Conservation (phyloP, 2,888 invertebrate species). For the Dasypolia templi region DNA sequence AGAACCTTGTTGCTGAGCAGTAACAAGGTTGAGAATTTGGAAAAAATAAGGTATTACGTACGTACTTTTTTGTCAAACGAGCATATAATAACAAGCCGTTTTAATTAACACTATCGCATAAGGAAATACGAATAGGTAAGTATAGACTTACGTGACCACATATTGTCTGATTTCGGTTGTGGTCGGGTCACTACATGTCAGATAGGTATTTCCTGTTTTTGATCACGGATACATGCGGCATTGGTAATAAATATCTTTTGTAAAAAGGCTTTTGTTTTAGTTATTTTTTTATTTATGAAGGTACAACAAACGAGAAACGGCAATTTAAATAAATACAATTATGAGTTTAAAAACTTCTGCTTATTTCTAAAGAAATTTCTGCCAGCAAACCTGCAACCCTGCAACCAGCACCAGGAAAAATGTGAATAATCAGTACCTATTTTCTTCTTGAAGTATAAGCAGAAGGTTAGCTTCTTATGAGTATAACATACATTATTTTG, state of each 20-base stretch:
- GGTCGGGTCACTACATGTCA: conserved; percentile 22
- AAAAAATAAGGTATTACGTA: too few species aligned
- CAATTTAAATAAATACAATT: background rate
- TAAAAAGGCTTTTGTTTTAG: background rate
- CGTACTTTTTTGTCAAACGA: too few species aligned
- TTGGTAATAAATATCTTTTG: conserved; percentile 1
- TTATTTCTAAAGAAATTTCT: background rate
- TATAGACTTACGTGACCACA: conserved; percentile 36
- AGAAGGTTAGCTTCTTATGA: background rate
- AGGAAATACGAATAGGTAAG: conserved; percentile 7
- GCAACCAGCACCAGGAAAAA: background rate
- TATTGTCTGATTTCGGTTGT: conserved; percentile 41
- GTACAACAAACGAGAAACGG: background rate
- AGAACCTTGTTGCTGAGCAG: too few species aligned
- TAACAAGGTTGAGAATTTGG: too few species aligned
- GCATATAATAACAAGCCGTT: background rate
- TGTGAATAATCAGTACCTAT: background rate
- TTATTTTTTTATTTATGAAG: background rate
- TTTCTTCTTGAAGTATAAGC: background rate
- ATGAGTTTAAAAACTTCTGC: background rate
- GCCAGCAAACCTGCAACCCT: background rate
- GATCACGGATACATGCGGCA: background rate
- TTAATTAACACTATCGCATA: conserved; percentile 5
- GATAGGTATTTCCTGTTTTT: conserved; percentile 24
- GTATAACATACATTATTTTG: background rate